Conservation (phyloP, 2,113 vertebrate genomes). For the Corvus moneduloides region DNA sequence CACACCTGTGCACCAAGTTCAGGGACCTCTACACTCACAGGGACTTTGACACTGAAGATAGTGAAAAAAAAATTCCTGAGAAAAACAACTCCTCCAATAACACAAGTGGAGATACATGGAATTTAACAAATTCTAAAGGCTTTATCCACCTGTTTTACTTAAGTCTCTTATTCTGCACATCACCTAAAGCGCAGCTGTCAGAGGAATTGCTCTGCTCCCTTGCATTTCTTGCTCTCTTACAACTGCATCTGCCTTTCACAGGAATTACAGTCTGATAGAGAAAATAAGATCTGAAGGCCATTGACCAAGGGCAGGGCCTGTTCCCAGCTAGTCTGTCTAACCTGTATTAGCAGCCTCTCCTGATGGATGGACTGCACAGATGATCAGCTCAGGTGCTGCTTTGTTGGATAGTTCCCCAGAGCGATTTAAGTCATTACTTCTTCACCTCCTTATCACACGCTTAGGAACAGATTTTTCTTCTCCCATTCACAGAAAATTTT, state of each 20-base stretch:
- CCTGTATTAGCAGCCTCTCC: not conserved
- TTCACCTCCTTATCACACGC: not conserved
- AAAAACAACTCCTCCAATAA: not conserved
- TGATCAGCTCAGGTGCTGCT: constrained; percentile 22
- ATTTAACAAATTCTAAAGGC: not conserved
- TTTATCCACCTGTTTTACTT: not conserved
- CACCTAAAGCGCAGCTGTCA: not conserved
- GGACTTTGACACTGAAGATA: not conserved
- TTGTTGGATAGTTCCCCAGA: constrained; percentile 1
- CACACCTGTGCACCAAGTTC: not conserved
- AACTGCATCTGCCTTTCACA: not conserved
- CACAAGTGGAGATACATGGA: not conserved
- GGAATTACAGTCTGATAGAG: not conserved
- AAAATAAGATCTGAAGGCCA: not conserved
- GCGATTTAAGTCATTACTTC: constrained; percentile 15
- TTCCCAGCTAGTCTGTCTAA: not conserved
- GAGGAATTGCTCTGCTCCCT: not conserved
- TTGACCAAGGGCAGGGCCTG: not conserved
- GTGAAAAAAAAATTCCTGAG: not conserved
- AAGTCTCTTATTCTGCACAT: not conserved
- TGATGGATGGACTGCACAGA: not conserved
- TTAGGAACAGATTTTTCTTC: not conserved
- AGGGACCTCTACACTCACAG: not conserved
- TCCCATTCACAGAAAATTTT: not conserved
- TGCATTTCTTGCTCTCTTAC: not conserved